Evolutionary conservation across 2,888 invertebrate genomes (phyloP), one percentile per base, ranked within the genome.

Genomic region (Clistopyga incitator): DNA sequence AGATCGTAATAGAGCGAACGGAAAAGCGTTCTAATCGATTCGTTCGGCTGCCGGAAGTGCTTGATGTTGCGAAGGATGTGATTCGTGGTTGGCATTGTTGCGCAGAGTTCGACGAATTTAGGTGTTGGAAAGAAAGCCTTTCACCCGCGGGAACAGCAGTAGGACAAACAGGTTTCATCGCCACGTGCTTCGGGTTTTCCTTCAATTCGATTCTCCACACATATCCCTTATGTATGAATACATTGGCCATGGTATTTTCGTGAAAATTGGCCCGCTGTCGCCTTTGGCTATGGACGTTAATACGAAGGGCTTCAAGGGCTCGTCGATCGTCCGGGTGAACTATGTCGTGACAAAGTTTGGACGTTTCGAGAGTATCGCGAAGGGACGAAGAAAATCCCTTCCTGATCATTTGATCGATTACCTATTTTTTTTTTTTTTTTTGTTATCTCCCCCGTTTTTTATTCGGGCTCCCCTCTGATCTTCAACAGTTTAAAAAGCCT

Each of bases 341-440:
- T 67, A 56, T 72, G 72, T 72, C 72, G 20, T 74, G 74, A 80
- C 80, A 80, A 61, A 34, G 20, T 67, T 68, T 50, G 38, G 68
- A 80, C 67, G 45, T 64, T 64, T 23, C 6, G 20, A 52, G 34
- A 47, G 50, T 10, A 64, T 64, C n/a, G 34, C 67, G 23, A 20
- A 29, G 56, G 20, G 42, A 38, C 65, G 13, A 18, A 25, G 25
- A 20, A 54, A 11, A 23, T 20, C 59, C 74, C 25, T 50, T 59
- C 67, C 65, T 47, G 72, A 79, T 79, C 45, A 71, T 54, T 79
- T 79, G 74, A 79, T 79, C 67, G 79, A 79, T 79, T 74, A 59
- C 72, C 45, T 59, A 65, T 42, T 42, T 74, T 67, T 74, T 72
- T 52, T 42, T 29, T 64, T 45, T 56, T 42, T 42, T 74, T 67